phyloP scores from a whole-genome alignment of 2,888 invertebrate species.

The Hetaerina titia region DNA sequence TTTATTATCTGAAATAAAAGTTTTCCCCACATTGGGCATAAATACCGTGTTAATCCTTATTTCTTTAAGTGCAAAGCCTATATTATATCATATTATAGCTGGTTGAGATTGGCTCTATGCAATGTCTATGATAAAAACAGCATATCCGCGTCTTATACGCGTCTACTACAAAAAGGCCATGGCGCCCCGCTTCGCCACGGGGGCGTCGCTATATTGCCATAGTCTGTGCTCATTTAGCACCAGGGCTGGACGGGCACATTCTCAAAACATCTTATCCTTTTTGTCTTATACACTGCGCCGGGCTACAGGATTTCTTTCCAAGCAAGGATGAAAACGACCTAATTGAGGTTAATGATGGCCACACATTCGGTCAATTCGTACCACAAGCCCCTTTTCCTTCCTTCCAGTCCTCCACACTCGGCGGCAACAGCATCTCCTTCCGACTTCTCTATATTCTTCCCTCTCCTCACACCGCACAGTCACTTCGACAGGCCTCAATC shows the following conservation, averaged over 20 bases:
- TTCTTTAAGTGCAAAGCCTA: too few relatives aligned
- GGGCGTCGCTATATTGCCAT: too few relatives aligned
- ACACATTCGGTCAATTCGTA: slow-evolving; percentile 60
- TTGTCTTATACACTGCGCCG: slow-evolving; percentile 27
- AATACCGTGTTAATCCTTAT: too few relatives aligned
- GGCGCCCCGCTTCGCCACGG: too few relatives aligned
- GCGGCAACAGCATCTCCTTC: background rate
- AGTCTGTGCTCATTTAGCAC: background rate
- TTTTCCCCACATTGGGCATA: too few relatives aligned
- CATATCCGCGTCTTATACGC: too few relatives aligned
- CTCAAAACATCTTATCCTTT: slow-evolving; percentile 51
- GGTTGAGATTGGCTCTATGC: too few relatives aligned
- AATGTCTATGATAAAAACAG: too few relatives aligned
- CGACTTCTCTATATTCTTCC: background rate
- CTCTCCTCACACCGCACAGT: background rate
- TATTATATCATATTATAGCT: too few relatives aligned
- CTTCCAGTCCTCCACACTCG: background rate
- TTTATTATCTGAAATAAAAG: too few relatives aligned
- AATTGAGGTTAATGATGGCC: slow-evolving; percentile 64
- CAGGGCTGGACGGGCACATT: background rate
- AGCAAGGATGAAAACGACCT: slow-evolving; percentile 64
- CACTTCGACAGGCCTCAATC: slow-evolving; percentile 51
- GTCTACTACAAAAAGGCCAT: too few relatives aligned
- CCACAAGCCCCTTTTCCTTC: background rate
- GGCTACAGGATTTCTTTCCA: slow-evolving; percentile 38